Base-by-base conservation (phyloP, 2,113 vertebrate species). In the Carlito syrichta region DNA sequence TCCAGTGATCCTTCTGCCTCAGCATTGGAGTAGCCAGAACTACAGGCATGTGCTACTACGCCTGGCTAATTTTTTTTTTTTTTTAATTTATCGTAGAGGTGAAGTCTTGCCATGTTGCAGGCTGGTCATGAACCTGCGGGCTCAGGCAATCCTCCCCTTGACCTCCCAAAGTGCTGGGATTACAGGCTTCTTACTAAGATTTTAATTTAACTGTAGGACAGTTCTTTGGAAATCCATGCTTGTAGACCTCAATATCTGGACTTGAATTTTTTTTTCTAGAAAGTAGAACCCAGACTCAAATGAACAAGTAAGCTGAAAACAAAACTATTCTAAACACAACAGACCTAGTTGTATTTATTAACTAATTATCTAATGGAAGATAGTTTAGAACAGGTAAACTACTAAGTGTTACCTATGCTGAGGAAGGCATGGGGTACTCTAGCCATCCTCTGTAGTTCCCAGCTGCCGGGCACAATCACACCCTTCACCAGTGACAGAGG, bases 271-370 rank as follows among this genome's bases (percentile, higher is more conserved):
- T 66, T 8, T 58, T 92, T 95, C 66, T 6, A 73, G 40, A 93
- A 95, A 96, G 60, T 50, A 54, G 60, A 94, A 93, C n/a, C 12
- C 10, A 94, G 79, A 74, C 58, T 94, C 48, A 95, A 84, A 93
- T 19, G 38, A 62, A 90, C 40, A 93, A 86, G 22, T 45, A 88
- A 58, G 40, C 43, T 56, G 40, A 81, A 95, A 94, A 74, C 12
- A 76, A 94, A 86, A n/a, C 43, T 68, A 68, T 79, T 95, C 71
- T 79, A 63, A 95, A 85, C 45, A 43, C 45, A 43, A 43, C 0
- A 52, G 89, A 69, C 35, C 54, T 48, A 63, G 22, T 20, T 79
- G 40, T 86, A 52, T 71, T 94, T 95, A 50, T 81, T 93, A 85
- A 60, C 3, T 82, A 40, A 66, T 83, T 60, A 63, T 30, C 54